Base-by-base conservation (phyloP, 2,113 vertebrate genomes). In the Ameiurus melas region DNA sequence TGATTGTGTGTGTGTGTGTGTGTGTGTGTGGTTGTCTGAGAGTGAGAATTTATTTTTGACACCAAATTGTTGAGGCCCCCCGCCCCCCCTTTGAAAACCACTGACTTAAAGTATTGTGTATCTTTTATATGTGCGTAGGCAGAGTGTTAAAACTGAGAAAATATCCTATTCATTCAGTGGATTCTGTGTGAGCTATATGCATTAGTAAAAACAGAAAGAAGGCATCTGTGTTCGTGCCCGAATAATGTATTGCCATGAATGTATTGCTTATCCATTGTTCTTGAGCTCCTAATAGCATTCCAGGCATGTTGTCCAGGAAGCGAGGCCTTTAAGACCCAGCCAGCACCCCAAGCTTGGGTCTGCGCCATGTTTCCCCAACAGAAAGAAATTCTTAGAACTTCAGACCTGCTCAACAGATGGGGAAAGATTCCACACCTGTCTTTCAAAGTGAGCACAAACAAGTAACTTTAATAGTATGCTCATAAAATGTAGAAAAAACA, bases 331-430 rank as follows among this genome's bases (percentile, higher is more conserved):
- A 87, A 91, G 88, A 73, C 19, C 17, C 5, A 57, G 79, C 90
- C 83, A 91, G 47, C 71, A 64, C 70, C 73, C 70, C 68, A 58
- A 84, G 81, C 71, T 58, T 55, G 43, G 47, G 68, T 27, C 85
- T 57, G 87, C 51, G 22, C 68, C 33, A 79, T 85, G 71, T 83
- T 84, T 82, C 51, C 82, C 89, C 47, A 71, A 20, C 25, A 80
- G 53, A 83, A 58, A 43, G 60, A 81, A 90, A 89, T 88, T 90
- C 80, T 66, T 64, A 51, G 47, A 85, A 60, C 20, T 39, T 60
- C 83, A 66, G 86, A 90, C 77, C 84, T 68, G 55, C 60, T 43
- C 27, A 86, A 71, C 86, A 87, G 84, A 91, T 88, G 91, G 85
- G 83, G 58, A 85, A 89, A 77, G 57, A 79, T 78, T 77, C 84